A percentile compares a stretch with the other conserved stretches of the same genome.
phyloP scores from a whole-genome alignment of 2,888 invertebrate species.

The Watsonalla binaria region DNA sequence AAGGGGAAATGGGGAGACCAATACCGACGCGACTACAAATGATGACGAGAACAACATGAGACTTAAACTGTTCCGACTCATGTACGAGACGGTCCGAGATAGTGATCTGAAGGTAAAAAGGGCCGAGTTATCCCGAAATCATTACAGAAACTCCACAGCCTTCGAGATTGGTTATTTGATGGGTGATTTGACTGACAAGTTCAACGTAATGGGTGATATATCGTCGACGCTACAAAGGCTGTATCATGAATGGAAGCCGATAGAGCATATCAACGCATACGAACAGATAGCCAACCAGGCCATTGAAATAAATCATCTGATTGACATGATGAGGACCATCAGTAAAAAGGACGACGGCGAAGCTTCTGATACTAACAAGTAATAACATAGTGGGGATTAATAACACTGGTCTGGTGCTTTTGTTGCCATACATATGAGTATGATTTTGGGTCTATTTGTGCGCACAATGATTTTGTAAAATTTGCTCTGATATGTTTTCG shows the following conservation, averaged over 20 bases:
- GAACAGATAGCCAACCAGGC: constrained; percentile 60
- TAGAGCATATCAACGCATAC: constrained; percentile 64
- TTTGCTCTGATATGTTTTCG: too few relatives aligned
- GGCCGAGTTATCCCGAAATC: constrained; percentile 42
- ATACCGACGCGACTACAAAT: background rate
- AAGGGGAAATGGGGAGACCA: background rate
- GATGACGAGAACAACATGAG: constrained; percentile 50
- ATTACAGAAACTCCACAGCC: constrained; percentile 39
- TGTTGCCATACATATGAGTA: too few relatives aligned
- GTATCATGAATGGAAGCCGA: constrained; percentile 48
- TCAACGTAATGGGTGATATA: constrained; percentile 44
- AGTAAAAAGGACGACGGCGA: constrained; percentile 10
- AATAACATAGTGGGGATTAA: too few relatives aligned
- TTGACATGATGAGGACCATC: constrained; percentile 37
- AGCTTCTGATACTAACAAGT: background rate
- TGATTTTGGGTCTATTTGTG: too few relatives aligned
- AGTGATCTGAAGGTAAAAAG: constrained; percentile 50
- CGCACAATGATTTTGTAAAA: too few relatives aligned
- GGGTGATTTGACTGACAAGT: constrained; percentile 48
- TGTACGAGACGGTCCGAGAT: constrained; percentile 58
- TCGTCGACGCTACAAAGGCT: constrained; percentile 36
- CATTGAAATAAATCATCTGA: constrained; percentile 46
- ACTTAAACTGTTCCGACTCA: constrained; percentile 51
- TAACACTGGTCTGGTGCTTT: too few relatives aligned
- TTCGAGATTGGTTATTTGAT: constrained; percentile 40